Base-by-base conservation (phyloP, 1,140 invertebrate genomes). In the Ips nitidus region DNA sequence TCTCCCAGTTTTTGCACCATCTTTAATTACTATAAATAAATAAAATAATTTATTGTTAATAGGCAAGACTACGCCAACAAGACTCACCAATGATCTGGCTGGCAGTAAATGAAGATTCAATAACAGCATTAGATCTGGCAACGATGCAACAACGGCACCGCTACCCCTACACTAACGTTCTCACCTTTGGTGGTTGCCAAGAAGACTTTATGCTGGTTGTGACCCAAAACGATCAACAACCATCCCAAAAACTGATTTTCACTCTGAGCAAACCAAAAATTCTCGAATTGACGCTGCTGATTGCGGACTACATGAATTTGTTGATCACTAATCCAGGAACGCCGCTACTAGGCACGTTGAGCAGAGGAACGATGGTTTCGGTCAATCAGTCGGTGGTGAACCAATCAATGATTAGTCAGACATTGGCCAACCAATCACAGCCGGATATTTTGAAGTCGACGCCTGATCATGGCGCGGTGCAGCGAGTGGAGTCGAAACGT, bases 131-230 rank as follows among this genome's bases (percentile, higher is more conserved):
- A 5, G 95, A 98, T 75, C 81, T 94, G 57, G 89, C 90, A 52
- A 91, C 93, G 2, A 94, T 98, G 93, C 86, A 91, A n/a, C 88
- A 92, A 40, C 86, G 94, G 66, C 89, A 89, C 1, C 85, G 91
- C 55, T 96, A 96, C 80, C 89, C 93, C 60, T 97, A 97, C 75
- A 87, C 87, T n/a, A 91, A 90, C 36, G 91, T 98, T 37, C 89
- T 97, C 52, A 94, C 95, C 1, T 98, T 98, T 78, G 96, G 96
- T 22, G 95, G 95, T 4, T 91, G 94, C 75, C 90, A 94, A 80
- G 94, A 98, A 77, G 94, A 98, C 78, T 94, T 98, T 70, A 98
- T 98, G 94, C 86, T 98, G 69, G 91, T 98, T 8, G 93, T 97
- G 3, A 91, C 90, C 66, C 88, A 90, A 73, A 86, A 83, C 59